phyloP scores from a whole-genome alignment of 1,140 invertebrate genomes.

The Cotesia glomerata region DNA sequence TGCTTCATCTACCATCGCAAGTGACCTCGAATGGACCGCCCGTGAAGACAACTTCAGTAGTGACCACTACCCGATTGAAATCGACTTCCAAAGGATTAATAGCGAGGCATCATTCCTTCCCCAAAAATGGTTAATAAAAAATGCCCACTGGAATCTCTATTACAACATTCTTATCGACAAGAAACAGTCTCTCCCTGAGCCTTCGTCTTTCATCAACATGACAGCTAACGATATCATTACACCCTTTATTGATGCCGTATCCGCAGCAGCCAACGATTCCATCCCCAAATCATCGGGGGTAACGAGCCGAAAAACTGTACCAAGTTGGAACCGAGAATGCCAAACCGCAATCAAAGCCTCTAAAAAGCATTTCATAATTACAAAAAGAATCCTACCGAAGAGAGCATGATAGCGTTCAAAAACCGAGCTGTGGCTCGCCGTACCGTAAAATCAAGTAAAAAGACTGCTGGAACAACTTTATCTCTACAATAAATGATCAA shows the following conservation, averaged over 20 bases:
- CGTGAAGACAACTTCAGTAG: constrained; percentile 39
- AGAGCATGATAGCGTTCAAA: constrained; percentile 38
- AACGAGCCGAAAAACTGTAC: constrained; percentile 31
- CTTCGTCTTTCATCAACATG: background rate
- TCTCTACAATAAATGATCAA: constrained; percentile 21
- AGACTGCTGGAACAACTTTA: constrained; percentile 20
- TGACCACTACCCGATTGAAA: constrained; percentile 45
- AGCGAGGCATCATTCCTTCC: background rate
- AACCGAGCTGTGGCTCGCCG: constrained; percentile 31
- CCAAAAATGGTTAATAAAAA: constrained; percentile 38
- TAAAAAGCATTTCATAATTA: constrained; percentile 40
- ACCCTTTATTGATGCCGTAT: constrained; percentile 35
- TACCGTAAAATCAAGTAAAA: constrained; percentile 23
- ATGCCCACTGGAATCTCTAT: constrained; percentile 38
- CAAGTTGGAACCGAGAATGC: constrained; percentile 49
- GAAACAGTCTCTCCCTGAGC: constrained; percentile 2
- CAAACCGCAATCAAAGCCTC: constrained; percentile 36
- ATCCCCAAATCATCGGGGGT: constrained; percentile 39
- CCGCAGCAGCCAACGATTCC: constrained; percentile 35
- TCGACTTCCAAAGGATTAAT: constrained; percentile 28
- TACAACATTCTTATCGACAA: background rate
- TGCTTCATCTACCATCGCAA: constrained; percentile 33
- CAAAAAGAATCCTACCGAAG: constrained; percentile 39
- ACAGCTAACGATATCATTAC: constrained; percentile 33
- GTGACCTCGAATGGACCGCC: constrained; percentile 41